A percentile compares a stretch with the other conserved stretches of the same genome.
These are phyloP conservation scores for Pelochelys cantorii DNA, from an alignment of 2,797 vertebrate species.

Conservation along the genomic window DNA sequence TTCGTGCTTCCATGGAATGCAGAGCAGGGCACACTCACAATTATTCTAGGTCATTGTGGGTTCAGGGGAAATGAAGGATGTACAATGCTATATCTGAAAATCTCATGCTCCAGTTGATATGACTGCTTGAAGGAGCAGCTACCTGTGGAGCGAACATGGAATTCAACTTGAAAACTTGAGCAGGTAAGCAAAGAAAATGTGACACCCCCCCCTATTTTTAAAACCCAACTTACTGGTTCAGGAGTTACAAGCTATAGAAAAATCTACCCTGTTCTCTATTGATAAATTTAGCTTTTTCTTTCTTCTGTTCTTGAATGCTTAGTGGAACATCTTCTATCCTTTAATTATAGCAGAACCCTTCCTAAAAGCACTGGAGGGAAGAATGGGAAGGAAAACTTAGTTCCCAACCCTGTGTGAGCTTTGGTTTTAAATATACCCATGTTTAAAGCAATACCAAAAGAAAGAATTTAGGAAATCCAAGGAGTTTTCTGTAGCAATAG, in stretches of 20 bases:
- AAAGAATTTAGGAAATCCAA: not conserved
- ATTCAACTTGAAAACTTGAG: not conserved
- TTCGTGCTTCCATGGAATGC: not conserved
- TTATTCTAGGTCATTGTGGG: not conserved
- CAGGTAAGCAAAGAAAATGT: rapidly evolving
- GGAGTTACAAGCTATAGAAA: not conserved
- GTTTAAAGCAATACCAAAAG: not conserved
- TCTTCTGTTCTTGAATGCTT: not conserved
- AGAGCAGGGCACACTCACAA: rapidly evolving
- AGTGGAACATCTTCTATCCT: not conserved
- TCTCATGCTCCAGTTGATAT: not conserved
- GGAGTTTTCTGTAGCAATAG: not conserved
- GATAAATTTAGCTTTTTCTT: not conserved
- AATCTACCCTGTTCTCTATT: not conserved
- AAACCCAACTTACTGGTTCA: rapidly evolving
- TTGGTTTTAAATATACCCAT: not conserved
- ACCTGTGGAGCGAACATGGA: not conserved
- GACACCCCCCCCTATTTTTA: not conserved
- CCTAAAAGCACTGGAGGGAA: not conserved
- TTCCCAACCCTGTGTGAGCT: not conserved
- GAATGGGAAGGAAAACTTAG: not conserved
- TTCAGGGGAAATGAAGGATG: rapidly evolving
- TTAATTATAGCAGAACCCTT: not conserved
- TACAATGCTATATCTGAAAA: not conserved
- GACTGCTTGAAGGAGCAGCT: not conserved